Percentiles rank a stretch among this genome's conserved stretches.
Conservation (phyloP, 1,140 invertebrate genomes). For the Pinna nobilis region DNA sequence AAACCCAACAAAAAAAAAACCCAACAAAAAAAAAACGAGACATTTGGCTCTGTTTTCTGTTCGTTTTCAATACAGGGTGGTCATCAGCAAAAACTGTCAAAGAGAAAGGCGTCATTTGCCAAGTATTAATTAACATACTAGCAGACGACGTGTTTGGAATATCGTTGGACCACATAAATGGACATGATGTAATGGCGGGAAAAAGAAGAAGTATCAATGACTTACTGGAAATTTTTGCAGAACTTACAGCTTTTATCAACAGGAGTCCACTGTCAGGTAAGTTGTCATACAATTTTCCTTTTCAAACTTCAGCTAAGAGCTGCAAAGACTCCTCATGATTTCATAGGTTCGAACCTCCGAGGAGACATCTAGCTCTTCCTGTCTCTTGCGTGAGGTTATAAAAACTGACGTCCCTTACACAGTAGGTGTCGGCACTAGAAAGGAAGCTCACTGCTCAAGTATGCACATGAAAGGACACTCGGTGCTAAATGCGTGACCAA, state of each 20-base stretch:
- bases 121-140: slow-evolving; percentile 38
- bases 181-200: slow-evolving; percentile 6
- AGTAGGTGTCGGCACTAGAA: too few relatives aligned
- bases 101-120: slow-evolving; percentile 19
- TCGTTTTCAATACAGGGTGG: slow-evolving; percentile 1
- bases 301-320: too few relatives aligned
- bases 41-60: background rate
- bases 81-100: background rate
- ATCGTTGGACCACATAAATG: slow-evolving; percentile 32
- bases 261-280: background rate
- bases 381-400: too few relatives aligned
- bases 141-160: slow-evolving; percentile 27
- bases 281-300: background rate
- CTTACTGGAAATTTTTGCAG: slow-evolving; percentile 33
- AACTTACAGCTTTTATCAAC: background rate
- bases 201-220: slow-evolving; percentile 22
- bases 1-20: too few relatives aligned
- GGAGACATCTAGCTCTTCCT: too few relatives aligned
- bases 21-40: too few relatives aligned
- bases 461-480: too few relatives aligned
- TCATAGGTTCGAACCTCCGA: too few relatives aligned
- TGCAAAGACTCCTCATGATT: too few relatives aligned
- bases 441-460: too few relatives aligned
- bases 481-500: too few relatives aligned
- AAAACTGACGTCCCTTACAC: too few relatives aligned